Evolutionary conservation across 2,888 invertebrate species (phyloP), one percentile per base, ranked within the genome.

Genomic region (Theretra japonica): DNA sequence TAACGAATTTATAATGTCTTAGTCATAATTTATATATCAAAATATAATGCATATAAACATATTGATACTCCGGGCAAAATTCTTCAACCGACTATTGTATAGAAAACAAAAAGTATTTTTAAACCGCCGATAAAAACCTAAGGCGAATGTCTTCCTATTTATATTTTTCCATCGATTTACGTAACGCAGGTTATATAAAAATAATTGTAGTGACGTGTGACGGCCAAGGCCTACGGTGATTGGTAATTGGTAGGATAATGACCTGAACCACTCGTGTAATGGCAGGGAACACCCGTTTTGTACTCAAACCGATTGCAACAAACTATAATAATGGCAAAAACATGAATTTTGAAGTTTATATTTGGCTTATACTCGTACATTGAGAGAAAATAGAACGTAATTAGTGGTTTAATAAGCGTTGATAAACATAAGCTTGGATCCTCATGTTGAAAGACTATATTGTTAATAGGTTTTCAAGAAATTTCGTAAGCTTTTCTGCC

Each of bases 141-240:
- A 65, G 23, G 17, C 17, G 17, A 23, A 17, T 62, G 62, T 33
- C 41, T 62, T 62, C 33, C 2, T 65, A 21, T 1, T 21, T 19
- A 62, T 2, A 21, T 41, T 41, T 65, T 41, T 48, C 0, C 41
- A 33, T 48, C 15, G 41, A 1, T 15, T 48, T 23, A 48, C 23
- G 48, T 65, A 48, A 65, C 15, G 11, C 6, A 7, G 23, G 41
- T 65, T 65, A 23, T 65, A 17, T 41, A 41, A 41, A 62, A 65
- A 65, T 65, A 65, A 48, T 65, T 65, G 65, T 4, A 15, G 23
- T 65, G 41, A 65, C 48, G 23, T 4, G 48, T 48, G 65, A 48
- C 7, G 41, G 23, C 65, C 65, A 65, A 65, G 25, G 65, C 23
- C 48, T 48, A 23, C 4, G 17, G 6, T 65, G 23, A 48, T 41